Conservation (phyloP, 2,797 vertebrate species). For the Clarias platycephalus region DNA sequence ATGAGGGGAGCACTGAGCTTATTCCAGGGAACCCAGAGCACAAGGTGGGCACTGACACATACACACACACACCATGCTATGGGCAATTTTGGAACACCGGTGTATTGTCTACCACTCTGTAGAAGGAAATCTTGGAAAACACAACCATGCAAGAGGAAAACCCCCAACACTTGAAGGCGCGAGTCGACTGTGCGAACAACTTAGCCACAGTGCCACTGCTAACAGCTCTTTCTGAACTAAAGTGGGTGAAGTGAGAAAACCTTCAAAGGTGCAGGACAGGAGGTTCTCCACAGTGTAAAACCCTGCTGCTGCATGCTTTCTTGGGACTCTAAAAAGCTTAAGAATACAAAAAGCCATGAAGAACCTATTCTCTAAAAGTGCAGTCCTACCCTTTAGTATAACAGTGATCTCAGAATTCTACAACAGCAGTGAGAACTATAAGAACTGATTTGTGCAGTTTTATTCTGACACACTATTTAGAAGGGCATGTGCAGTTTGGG, state of each 20-base stretch:
- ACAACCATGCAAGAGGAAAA: too few species aligned
- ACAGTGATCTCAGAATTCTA: background rate
- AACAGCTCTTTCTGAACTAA: background rate
- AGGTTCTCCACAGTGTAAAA: background rate
- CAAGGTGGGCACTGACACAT: too few species aligned
- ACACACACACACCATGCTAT: too few species aligned
- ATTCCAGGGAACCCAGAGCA: too few species aligned
- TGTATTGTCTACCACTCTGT: too few species aligned
- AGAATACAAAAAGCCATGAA: background rate
- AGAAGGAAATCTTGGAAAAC: too few species aligned
- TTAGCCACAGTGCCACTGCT: background rate
- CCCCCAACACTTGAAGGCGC: too few species aligned
- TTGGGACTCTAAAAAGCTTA: background rate
- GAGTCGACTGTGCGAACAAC: too few species aligned
- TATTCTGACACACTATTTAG: slow-evolving; percentile 21
- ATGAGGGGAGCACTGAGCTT: too few species aligned
- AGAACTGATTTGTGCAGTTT: background rate
- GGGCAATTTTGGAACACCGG: too few species aligned
- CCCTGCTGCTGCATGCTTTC: background rate
- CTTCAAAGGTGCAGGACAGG: background rate
- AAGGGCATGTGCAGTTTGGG: slow-evolving; percentile 22
- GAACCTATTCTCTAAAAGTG: background rate
- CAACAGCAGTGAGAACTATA: background rate
- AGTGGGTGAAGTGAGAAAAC: background rate
- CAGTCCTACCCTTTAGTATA: background rate